These are phyloP conservation scores for Casuarius casuarius DNA, from an alignment of 2,113 vertebrate species.

Conservation along the genomic window DNA sequence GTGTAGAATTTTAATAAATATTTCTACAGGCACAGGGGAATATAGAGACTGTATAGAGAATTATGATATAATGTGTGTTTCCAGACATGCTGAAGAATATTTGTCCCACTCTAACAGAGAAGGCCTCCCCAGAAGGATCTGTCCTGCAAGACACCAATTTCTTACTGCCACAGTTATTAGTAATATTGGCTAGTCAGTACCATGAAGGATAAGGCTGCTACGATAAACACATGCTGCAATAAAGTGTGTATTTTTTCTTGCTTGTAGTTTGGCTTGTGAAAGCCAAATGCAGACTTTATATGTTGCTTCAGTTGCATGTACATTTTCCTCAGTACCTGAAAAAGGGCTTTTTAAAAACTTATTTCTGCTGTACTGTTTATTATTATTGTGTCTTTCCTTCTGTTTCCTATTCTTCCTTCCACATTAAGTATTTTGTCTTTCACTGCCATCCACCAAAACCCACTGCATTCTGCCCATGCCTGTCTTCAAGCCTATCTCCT, in stretches of 20 bases:
- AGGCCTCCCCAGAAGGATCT: not conserved
- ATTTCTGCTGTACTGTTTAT: not conserved
- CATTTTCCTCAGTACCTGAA: not conserved
- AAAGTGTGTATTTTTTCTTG: not conserved
- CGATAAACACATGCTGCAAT: not conserved
- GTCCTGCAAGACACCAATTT: not conserved
- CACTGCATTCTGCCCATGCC: not conserved
- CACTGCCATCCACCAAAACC: not conserved
- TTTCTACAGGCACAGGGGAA: not conserved
- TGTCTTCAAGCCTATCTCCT: not conserved
- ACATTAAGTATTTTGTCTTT: not conserved
- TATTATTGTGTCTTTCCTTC: not conserved
- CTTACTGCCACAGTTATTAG: not conserved
- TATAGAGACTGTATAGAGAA: not conserved
- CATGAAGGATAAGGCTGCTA: not conserved
- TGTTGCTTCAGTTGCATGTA: not conserved
- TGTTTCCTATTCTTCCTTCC: not conserved
- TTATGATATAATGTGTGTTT: not conserved
- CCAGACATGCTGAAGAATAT: not conserved
- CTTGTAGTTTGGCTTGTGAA: not conserved
- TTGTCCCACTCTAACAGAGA: not conserved
- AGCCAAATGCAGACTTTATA: not conserved
- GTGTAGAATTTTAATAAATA: not conserved
- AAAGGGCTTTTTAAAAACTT: not conserved
- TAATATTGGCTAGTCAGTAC: not conserved